Percentiles rank a stretch among this genome's conserved stretches.
Evolutionary conservation across 2,888 invertebrate species (phyloP).

Genomic region (Apodemia duryi): DNA sequence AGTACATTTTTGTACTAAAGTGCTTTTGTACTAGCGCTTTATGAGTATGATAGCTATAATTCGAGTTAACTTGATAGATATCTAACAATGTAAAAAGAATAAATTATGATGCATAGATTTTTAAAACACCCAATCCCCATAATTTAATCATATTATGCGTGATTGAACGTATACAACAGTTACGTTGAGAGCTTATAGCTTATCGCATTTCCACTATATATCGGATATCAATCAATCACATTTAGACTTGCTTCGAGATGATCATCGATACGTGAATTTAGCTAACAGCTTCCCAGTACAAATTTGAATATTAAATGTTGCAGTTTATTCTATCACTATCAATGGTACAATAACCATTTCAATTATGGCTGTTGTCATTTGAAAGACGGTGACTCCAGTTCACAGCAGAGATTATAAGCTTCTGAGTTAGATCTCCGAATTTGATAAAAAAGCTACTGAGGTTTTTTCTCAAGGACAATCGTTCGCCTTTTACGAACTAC

Average conservation of each 20-base stretch:
- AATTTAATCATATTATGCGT: neutral
- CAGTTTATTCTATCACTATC: neutral
- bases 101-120: neutral
- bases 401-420: too few species aligned
- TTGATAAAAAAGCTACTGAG: too few species aligned
- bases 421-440: too few species aligned
- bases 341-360: neutral
- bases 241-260: neutral
- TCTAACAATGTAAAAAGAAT: neutral
- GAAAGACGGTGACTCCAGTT: too few species aligned
- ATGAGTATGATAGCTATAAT: neutral
- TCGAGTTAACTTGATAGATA: neutral
- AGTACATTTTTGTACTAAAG: neutral
- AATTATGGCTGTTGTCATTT: neutral
- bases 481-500: too few species aligned
- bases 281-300: neutral
- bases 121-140: neutral
- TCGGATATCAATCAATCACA: conserved; percentile 9
- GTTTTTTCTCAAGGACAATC: too few species aligned
- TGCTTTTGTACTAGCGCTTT: neutral
- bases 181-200: neutral
- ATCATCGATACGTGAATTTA: neutral
- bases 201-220: conserved; percentile 2
- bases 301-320: neutral
- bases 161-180: neutral